These are phyloP conservation scores for Aporophyla lueneburgensis DNA, from an alignment of 2,888 invertebrate genomes.

Conservation along the genomic window DNA sequence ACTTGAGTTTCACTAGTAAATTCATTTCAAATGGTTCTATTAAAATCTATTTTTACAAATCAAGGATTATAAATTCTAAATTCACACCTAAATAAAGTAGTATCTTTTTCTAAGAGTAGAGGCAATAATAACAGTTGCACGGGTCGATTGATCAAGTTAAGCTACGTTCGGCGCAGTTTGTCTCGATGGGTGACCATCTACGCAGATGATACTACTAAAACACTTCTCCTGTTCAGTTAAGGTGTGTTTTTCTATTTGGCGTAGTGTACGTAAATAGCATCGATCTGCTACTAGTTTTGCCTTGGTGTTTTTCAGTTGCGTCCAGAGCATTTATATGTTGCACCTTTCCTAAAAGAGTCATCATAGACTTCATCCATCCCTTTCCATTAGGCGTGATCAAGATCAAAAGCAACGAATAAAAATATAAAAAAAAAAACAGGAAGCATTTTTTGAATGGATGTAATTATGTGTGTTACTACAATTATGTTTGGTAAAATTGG, in stretches of 20 bases:
- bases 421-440: too few species aligned
- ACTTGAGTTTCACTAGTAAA: neutral
- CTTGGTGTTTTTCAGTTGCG: neutral
- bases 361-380: too few species aligned
- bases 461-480: too few species aligned
- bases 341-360: neutral
- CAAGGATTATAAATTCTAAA: neutral
- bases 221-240: neutral
- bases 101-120: neutral
- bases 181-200: neutral
- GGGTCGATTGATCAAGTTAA: neutral
- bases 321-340: neutral
- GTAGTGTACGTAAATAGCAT: neutral
- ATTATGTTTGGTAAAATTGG: too few species aligned
- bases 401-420: too few species aligned
- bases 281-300: neutral
- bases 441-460: too few species aligned
- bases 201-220: neutral
- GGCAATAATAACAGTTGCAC: neutral
- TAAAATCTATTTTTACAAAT: neutral
- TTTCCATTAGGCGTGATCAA: too few species aligned
- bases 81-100: too few species aligned
- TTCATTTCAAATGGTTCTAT: neutral
- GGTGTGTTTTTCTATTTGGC: neutral
- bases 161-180: neutral